These are phyloP conservation scores for Zaprionus camerounensis DNA, from an alignment of 1,140 invertebrate species.

Conservation along the genomic window DNA sequence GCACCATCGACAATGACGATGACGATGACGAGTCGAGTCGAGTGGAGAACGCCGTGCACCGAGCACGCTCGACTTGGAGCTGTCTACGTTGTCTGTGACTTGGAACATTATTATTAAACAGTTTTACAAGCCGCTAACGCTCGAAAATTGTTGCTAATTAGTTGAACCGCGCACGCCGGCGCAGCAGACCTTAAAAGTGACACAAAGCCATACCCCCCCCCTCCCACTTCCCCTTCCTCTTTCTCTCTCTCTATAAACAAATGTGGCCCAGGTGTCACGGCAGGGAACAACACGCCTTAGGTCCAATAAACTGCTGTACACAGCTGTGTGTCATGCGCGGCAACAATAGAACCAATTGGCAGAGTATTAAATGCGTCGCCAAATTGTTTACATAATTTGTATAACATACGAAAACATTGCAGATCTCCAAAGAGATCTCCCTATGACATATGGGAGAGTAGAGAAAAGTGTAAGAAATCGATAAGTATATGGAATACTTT, in stretches of 20 bases:
- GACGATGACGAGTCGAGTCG: background rate
- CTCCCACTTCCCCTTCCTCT: background rate
- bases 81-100: background rate
- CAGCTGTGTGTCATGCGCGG: constrained; percentile 38
- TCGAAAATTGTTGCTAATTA: constrained; percentile 81
- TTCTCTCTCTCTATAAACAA: constrained; percentile 6
- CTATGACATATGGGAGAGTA: background rate
- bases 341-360: constrained; percentile 10
- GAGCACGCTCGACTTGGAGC: background rate
- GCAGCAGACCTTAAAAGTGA: constrained; percentile 75
- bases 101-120: constrained; percentile 69
- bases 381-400: background rate
- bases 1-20: background rate
- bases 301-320: constrained; percentile 39
- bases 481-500: background rate
- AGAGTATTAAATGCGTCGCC: constrained; percentile 2
- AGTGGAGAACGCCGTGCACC: background rate
- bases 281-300: background rate
- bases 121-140: constrained; percentile 80
- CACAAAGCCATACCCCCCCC: background rate
- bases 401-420: background rate
- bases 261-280: constrained; percentile 5
- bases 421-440: background rate
- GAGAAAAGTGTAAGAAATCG: background rate
- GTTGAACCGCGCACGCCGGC: constrained; percentile 73